phyloP scores from a whole-genome alignment of 1,140 invertebrate species.

The Eumaeus atala region DNA sequence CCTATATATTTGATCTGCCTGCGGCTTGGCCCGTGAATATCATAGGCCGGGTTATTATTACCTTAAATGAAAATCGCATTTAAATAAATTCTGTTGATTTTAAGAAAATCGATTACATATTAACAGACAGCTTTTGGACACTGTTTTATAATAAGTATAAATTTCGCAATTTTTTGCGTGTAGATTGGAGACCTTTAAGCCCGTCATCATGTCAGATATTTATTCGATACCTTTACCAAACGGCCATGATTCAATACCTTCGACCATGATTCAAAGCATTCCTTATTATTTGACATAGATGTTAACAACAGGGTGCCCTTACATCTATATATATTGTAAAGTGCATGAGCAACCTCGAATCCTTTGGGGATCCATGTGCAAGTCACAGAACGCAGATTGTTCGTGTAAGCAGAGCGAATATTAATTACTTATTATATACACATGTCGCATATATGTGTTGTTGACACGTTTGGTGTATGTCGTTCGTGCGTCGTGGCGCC shows the following conservation, averaged over 20 bases:
- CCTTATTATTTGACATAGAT: background rate
- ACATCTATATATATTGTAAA: slow-evolving; percentile 37
- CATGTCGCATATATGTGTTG: slow-evolving; percentile 28
- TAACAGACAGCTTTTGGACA: too few relatives aligned
- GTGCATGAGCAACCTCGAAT: slow-evolving; percentile 55
- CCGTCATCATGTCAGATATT: background rate
- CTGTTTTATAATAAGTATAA: too few relatives aligned
- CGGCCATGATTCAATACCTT: too few relatives aligned
- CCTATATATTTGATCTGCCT: too few relatives aligned
- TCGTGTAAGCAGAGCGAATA: slow-evolving; percentile 25
- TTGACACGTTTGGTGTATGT: slow-evolving; percentile 20
- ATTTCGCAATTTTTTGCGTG: too few relatives aligned
- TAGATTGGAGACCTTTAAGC: too few relatives aligned
- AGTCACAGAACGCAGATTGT: slow-evolving; percentile 54
- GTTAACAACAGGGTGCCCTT: slow-evolving; percentile 48
- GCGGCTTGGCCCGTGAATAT: too few relatives aligned
- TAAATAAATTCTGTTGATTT: too few relatives aligned
- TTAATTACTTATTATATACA: slow-evolving; percentile 19
- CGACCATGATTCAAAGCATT: too few relatives aligned
- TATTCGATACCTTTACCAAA: background rate
- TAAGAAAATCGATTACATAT: too few relatives aligned
- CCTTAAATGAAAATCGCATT: too few relatives aligned
- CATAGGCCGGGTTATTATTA: too few relatives aligned
- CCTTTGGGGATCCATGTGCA: slow-evolving; percentile 60
- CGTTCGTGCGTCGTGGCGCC: slow-evolving; percentile 35